Evolutionary conservation across 2,797 vertebrate genomes (phyloP).

Genomic region (Dicrostonyx torquatus): DNA sequence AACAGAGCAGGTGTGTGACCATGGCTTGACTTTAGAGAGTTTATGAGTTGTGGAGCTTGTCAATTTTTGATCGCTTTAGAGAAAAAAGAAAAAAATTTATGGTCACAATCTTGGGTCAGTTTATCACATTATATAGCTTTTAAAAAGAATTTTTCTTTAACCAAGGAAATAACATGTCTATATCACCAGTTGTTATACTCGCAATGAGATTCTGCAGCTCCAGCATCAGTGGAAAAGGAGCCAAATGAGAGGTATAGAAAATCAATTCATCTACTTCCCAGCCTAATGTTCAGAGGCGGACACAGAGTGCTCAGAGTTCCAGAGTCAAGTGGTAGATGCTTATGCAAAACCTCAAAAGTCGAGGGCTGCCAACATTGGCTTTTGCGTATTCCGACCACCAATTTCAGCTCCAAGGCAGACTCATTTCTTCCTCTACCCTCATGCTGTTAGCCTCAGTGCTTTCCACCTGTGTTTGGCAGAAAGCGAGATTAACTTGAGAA

Average conservation of each 20-base stretch:
- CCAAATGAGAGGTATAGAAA: constrained; percentile 73
- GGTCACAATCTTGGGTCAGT: constrained; percentile 58
- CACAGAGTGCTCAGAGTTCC: constrained; percentile 73
- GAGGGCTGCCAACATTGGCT: constrained; percentile 64
- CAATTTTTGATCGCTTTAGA: constrained; percentile 61
- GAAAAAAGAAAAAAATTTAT: constrained; percentile 62
- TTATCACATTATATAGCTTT: constrained; percentile 62
- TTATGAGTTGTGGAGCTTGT: constrained; percentile 51
- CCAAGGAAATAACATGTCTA: constrained; percentile 66
- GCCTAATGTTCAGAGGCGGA: constrained; percentile 73
- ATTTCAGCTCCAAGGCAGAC: constrained; percentile 63
- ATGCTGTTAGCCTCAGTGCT: background rate
- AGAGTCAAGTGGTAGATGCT: constrained; percentile 80
- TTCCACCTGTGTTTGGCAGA: background rate
- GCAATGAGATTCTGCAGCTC: background rate
- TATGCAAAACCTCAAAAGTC: constrained; percentile 76
- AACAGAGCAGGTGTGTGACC: constrained; percentile 18
- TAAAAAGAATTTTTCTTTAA: constrained; percentile 69
- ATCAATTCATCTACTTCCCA: constrained; percentile 79
- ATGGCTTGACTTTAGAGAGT: background rate
- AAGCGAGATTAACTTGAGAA: background rate
- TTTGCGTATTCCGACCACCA: constrained; percentile 74
- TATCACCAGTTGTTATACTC: constrained; percentile 17
- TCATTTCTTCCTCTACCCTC: background rate
- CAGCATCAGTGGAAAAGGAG: background rate